Conservation (phyloP, 2,797 vertebrate species). For the Sus cebifrons region DNA sequence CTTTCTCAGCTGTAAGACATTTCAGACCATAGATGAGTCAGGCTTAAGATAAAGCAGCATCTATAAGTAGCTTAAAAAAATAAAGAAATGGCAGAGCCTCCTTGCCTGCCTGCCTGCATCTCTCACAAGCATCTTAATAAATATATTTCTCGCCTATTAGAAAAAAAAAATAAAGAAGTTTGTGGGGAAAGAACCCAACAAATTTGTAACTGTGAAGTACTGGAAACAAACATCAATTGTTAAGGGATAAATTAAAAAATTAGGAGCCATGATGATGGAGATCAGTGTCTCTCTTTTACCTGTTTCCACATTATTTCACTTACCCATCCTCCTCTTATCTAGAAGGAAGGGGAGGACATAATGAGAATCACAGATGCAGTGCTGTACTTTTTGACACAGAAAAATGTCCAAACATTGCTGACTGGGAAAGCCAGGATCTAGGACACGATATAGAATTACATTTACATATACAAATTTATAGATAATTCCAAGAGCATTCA, state of each 20-base stretch:
- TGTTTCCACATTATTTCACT: background rate
- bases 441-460: background rate
- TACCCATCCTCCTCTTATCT: background rate
- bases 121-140: no score
- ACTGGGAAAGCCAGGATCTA: background rate
- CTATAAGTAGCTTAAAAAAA: background rate
- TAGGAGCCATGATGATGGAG: background rate
- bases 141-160: no score
- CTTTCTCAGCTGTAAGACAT: background rate
- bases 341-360: background rate
- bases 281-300: background rate
- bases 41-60: background rate
- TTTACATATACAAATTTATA: background rate
- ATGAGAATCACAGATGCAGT: background rate
- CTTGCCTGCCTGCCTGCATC: no score
- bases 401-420: slow-evolving; percentile 9
- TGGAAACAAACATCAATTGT: background rate
- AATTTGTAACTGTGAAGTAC: background rate
- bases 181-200: background rate
- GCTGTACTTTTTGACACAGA: background rate
- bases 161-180: slow-evolving; percentile 4
- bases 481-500: background rate
- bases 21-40: background rate
- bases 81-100: no score
- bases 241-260: background rate